Percentiles rank a stretch among this genome's conserved stretches.
Conservation (phyloP, 2,797 vertebrate species). For the Syngnathus rostellatus region DNA sequence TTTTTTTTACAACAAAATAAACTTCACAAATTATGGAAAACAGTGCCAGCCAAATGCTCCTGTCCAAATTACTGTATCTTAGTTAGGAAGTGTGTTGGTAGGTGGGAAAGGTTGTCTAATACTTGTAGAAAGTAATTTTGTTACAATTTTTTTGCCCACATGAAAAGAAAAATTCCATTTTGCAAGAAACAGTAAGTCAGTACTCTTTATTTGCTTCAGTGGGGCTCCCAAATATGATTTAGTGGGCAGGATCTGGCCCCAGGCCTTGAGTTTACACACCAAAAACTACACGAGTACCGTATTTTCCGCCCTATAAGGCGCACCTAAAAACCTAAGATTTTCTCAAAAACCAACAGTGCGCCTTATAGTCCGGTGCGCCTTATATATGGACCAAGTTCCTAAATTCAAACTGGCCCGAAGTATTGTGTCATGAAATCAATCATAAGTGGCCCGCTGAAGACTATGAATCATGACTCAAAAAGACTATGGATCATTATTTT, state of each 20-base stretch:
- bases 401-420: too few species aligned
- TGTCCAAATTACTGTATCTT: background rate
- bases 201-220: background rate
- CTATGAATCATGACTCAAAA: too few species aligned
- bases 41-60: background rate
- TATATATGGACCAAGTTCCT: too few species aligned
- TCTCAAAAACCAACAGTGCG: too few species aligned
- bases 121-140: background rate
- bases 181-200: background rate
- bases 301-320: too few species aligned
- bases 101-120: background rate
- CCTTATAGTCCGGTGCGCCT: too few species aligned
- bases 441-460: too few species aligned
- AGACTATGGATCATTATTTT: too few species aligned
- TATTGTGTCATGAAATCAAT: too few species aligned
- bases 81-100: background rate
- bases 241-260: background rate
- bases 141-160: background rate
- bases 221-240: background rate
- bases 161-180: background rate
- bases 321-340: too few species aligned
- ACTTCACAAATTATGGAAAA: background rate
- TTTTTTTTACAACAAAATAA: background rate
- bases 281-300: background rate
- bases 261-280: background rate